Conservation (phyloP, 2,888 invertebrate genomes). For the Desoria tigrina region DNA sequence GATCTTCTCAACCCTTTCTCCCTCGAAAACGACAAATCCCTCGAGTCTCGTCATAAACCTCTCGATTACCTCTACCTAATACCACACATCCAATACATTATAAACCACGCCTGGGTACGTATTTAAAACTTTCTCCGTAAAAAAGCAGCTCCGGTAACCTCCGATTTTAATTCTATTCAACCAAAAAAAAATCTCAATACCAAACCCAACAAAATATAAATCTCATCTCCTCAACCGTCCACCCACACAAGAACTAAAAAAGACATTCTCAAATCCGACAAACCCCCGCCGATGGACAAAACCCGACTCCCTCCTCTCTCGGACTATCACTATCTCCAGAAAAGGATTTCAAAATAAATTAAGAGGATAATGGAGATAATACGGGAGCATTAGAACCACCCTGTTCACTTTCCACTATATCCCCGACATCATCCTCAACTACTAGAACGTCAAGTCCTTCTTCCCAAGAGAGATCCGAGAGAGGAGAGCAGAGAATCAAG, state of each 20-base stretch:
- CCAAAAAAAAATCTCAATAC: too few species aligned
- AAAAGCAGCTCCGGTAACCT: too few species aligned
- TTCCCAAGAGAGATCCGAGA: neutral
- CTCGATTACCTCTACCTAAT: neutral
- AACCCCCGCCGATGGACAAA: too few species aligned
- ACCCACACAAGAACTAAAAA: too few species aligned
- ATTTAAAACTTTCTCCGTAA: too few species aligned
- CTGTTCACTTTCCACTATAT: slow-evolving; percentile 3
- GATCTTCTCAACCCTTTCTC: neutral
- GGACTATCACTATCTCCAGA: neutral
- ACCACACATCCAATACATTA: neutral
- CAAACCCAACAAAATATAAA: too few species aligned
- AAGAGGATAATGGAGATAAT: slow-evolving; percentile 11
- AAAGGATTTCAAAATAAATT: slow-evolving; percentile 9
- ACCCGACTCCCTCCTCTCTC: too few species aligned
- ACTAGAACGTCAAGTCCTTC: too few species aligned
- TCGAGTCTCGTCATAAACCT: neutral
- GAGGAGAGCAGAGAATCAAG: slow-evolving; percentile 22
- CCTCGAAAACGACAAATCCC: neutral
- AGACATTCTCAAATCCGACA: too few species aligned
- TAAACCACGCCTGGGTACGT: too few species aligned
- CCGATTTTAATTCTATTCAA: too few species aligned
- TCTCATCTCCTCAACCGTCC: too few species aligned
- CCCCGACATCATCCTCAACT: slow-evolving; percentile 6
- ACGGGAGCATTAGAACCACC: slow-evolving; percentile 9